A percentile compares a stretch with the other conserved stretches of the same genome.
These are phyloP conservation scores for Hypomesus transpacificus DNA, from an alignment of 2,113 vertebrate genomes.

Conservation along the genomic window DNA sequence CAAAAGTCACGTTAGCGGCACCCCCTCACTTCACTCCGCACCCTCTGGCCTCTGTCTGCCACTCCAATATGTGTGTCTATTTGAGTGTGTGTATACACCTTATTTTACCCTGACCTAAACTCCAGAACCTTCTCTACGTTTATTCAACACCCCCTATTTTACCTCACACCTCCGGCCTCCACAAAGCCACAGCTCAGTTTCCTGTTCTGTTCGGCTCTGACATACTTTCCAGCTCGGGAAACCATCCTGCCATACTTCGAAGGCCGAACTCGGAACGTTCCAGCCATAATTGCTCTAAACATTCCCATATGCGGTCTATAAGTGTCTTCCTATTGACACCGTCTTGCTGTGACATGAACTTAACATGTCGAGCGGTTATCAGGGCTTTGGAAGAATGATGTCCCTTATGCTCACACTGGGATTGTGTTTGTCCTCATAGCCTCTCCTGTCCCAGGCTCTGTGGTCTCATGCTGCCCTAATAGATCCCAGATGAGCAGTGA, in stretches of 20 bases:
- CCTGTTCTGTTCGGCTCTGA: slow-evolving; percentile 35
- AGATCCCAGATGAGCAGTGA: slow-evolving; percentile 66
- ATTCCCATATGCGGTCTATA: slow-evolving; percentile 51
- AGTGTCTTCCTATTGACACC: slow-evolving; percentile 29
- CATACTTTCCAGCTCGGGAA: slow-evolving; percentile 45
- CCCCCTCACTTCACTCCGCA: not conserved
- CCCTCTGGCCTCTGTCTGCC: not conserved
- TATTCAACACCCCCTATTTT: slow-evolving; percentile 47
- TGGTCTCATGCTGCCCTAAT: slow-evolving; percentile 62
- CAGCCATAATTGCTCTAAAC: slow-evolving; percentile 56
- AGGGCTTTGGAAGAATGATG: slow-evolving; percentile 32
- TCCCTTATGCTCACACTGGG: slow-evolving; percentile 24
- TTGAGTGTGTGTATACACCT: not conserved
- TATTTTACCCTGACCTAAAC: slow-evolving; percentile 21
- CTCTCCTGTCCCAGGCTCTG: slow-evolving; percentile 34
- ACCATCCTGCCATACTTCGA: slow-evolving; percentile 33
- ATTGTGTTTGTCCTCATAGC: slow-evolving; percentile 16
- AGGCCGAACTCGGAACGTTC: slow-evolving; percentile 54
- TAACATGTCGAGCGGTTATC: slow-evolving; percentile 57
- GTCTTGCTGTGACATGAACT: slow-evolving; percentile 42
- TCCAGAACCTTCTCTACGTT: slow-evolving; percentile 34
- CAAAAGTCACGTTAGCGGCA: slow-evolving; percentile 1
- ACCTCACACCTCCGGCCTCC: slow-evolving; percentile 40
- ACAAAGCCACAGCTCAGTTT: slow-evolving; percentile 44
- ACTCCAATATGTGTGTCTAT: not conserved